A percentile compares a stretch with the other conserved stretches of the same genome.
These are phyloP conservation scores for Lepeophtheirus nordmannii DNA, from an alignment of 2,888 invertebrate genomes.

Conservation along the genomic window DNA sequence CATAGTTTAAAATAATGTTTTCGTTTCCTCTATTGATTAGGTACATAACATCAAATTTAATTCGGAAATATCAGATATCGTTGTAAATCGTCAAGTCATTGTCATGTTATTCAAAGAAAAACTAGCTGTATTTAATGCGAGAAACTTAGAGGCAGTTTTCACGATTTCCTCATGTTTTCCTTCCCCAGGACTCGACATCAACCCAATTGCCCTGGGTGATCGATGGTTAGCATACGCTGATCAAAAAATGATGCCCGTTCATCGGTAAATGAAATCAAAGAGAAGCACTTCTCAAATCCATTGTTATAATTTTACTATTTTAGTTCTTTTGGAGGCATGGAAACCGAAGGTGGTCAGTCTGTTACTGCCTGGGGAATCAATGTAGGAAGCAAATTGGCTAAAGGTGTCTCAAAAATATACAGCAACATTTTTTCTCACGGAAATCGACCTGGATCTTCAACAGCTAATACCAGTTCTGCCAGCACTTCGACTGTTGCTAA, in stretches of 20 bases:
- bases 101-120: conserved; percentile 75
- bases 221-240: conserved; percentile 54
- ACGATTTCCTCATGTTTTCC: conserved; percentile 65
- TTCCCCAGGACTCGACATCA: conserved; percentile 52
- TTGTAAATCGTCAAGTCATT: conserved; percentile 73
- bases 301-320: background rate
- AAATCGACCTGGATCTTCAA: background rate
- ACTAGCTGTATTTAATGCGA: conserved; percentile 77
- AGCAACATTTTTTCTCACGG: conserved; percentile 23
- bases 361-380: conserved; percentile 39
- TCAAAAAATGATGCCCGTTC: conserved; percentile 58
- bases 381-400: conserved; percentile 74
- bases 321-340: conserved; percentile 39
- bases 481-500: conserved; percentile 25
- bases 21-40: conserved; percentile 34
- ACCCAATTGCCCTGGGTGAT: conserved; percentile 62
- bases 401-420: conserved; percentile 32
- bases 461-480: background rate
- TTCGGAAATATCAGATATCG: conserved; percentile 67
- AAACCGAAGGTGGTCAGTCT: conserved; percentile 45
- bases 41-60: conserved; percentile 83
- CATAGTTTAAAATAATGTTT: background rate
- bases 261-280: conserved; percentile 48
- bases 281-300: background rate
- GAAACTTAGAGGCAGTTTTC: conserved; percentile 66